Evolutionary conservation across 2,797 vertebrate species (phyloP), one percentile per base, ranked within the genome.

Genomic region (Limnodromus scolopaceus): DNA sequence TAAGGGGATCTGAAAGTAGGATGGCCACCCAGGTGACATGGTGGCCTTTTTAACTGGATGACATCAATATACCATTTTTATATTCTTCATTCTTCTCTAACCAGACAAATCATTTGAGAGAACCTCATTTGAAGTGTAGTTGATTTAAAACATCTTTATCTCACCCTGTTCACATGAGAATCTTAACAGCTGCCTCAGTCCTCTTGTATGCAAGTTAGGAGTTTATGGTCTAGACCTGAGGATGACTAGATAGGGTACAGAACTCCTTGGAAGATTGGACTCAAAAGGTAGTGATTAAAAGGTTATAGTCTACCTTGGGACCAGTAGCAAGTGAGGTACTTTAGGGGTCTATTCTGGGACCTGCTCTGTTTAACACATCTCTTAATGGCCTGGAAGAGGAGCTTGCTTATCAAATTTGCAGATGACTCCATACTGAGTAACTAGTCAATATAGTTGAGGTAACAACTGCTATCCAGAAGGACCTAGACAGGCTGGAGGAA

Each of bases 281-380:
- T 53, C 14, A 75, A 54, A 63, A 69, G 5, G 25, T 13, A 30
- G 16, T 25, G 17, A 32, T 65, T 81, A 51, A 84, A 84, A 75
- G 14, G 5, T 60, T 11, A 23, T 0, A 1, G 1, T 55, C 23
- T 75, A 11, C 22, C 30, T 36, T 0, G 0, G 23, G 10, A 71
- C 15, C 22, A 68, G 17, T 5, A 71, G 19, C 8, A 79, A 72
- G 18, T 22, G 9, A 53, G 36, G 9, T 36, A 82, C 10, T 60
- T 46, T 6, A 55, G 18, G 24, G 10, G 2, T 69, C 28, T 85
- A 0, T 41, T 34, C 15, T 30, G 17, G 6, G 20, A 65, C 28
- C 28, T 57, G 9, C 8, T 4, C 10, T 41, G 10, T 53, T 76
- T 57, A 57, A 57, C 4, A 8, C n/a, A n/a, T 46, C 65, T 69